A percentile compares a stretch with the other conserved stretches of the same genome.
Evolutionary conservation across 1,140 invertebrate genomes (phyloP).

Genomic region (Drosophila nannoptera): DNA sequence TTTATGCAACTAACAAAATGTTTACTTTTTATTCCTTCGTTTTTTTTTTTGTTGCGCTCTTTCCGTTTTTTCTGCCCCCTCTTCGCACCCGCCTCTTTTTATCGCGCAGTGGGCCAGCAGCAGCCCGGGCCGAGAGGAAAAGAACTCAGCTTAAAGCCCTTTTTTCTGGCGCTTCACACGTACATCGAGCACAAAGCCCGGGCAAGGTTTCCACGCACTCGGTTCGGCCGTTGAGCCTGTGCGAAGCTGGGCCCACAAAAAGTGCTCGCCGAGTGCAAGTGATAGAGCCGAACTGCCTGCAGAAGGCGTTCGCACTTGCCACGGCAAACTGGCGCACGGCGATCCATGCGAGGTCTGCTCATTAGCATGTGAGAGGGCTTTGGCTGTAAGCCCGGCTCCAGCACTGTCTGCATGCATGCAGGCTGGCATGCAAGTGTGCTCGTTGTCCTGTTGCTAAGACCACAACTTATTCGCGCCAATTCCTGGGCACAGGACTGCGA

Average conservation of each 20-base stretch:
- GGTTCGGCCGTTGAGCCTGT: no score
- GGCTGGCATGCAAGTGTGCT: no score
- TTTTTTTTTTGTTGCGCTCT: constrained; percentile 16
- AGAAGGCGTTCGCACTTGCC: constrained; percentile 3
- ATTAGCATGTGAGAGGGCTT: constrained; percentile 30
- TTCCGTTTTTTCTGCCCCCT: constrained; percentile 14
- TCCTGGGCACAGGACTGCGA: no score
- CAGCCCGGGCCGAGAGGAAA: constrained; percentile 7
- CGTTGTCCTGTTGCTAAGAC: no score
- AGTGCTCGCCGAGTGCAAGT: constrained; percentile 11
- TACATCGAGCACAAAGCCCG: constrained; percentile 7
- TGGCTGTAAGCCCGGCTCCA: no score
- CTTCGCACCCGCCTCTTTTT: constrained; percentile 46
- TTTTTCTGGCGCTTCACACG: constrained; percentile 10
- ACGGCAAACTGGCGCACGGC: neutral
- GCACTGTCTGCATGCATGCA: no score
- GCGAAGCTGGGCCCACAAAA: constrained; percentile 16
- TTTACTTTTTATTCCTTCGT: constrained; percentile 35
- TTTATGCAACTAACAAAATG: constrained; percentile 75
- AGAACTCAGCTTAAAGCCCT: constrained; percentile 3
- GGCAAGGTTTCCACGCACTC: constrained; percentile 25
- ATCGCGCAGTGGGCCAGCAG: constrained; percentile 37
- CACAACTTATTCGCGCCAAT: no score
- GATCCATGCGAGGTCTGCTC: constrained; percentile 25
- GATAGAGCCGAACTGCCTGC: constrained; percentile 7